Conservation (phyloP, 2,113 vertebrate species). For the Dasypus novemcinctus region DNA sequence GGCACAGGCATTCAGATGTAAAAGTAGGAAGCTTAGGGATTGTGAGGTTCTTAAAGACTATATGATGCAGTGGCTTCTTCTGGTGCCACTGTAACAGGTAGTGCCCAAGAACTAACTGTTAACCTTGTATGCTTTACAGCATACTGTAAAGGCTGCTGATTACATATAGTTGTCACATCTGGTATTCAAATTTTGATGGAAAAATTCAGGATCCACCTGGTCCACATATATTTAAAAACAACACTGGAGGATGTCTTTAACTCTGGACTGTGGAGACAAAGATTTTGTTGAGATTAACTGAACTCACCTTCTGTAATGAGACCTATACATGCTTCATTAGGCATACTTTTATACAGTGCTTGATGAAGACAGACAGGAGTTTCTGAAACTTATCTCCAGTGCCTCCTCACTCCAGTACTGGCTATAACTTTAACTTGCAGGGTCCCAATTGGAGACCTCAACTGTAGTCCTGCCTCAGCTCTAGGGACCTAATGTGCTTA, state of each 20-base stretch:
- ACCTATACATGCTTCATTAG: not conserved
- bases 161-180: not conserved
- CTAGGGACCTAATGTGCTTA: not conserved
- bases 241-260: not conserved
- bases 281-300: constrained; percentile 14
- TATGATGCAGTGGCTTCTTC: not conserved
- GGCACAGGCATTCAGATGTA: not conserved
- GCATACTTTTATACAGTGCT: not conserved
- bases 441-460: not conserved
- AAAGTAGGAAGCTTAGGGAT: not conserved
- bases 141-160: not conserved
- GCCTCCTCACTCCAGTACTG: not conserved
- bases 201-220: not conserved
- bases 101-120: not conserved
- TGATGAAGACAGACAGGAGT: not conserved
- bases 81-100: not conserved
- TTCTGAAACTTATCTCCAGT: not conserved
- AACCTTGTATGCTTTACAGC: not conserved
- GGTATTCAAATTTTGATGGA: constrained; percentile 11
- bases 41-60: not conserved
- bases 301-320: not conserved
- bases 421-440: not conserved
- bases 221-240: not conserved
- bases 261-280: not conserved
- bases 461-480: not conserved